phyloP scores from a whole-genome alignment of 2,113 vertebrate species.

The Cyanocitta stelleri region DNA sequence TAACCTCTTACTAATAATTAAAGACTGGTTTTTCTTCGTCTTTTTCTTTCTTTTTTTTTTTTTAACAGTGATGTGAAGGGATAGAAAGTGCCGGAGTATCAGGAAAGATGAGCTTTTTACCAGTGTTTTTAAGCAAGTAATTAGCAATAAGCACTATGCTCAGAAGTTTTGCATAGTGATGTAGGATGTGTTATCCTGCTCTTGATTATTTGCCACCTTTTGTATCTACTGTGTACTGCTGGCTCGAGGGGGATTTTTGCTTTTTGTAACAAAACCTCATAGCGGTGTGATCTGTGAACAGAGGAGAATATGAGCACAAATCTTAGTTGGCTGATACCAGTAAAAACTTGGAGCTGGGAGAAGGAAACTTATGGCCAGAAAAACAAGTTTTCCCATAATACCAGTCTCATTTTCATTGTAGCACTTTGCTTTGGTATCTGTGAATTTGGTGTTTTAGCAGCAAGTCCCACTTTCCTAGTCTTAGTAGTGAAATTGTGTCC shows the following conservation, averaged over 20 bases:
- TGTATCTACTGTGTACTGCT: background rate
- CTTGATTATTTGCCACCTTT: background rate
- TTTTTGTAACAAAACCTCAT: background rate
- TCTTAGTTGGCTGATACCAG: background rate
- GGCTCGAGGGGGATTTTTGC: background rate
- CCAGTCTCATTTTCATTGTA: background rate
- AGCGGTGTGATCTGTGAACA: background rate
- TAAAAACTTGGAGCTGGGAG: background rate
- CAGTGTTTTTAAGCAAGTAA: background rate
- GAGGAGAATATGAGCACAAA: background rate
- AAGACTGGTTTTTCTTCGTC: background rate
- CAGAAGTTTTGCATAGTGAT: background rate
- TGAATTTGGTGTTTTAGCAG: background rate
- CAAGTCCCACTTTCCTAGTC: background rate
- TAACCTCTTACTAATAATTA: slow-evolving; percentile 60
- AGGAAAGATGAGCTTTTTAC: background rate
- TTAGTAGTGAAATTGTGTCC: background rate
- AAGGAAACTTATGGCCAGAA: background rate
- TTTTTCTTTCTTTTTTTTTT: background rate
- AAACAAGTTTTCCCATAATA: background rate
- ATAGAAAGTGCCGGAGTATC: background rate
- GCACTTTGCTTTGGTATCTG: background rate
- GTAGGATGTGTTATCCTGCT: background rate
- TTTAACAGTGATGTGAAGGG: background rate
- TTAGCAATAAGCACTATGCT: background rate